Evolutionary conservation across 2,888 invertebrate species (phyloP), one percentile per base, ranked within the genome.

Genomic region (Acanthacorydalis orientalis): DNA sequence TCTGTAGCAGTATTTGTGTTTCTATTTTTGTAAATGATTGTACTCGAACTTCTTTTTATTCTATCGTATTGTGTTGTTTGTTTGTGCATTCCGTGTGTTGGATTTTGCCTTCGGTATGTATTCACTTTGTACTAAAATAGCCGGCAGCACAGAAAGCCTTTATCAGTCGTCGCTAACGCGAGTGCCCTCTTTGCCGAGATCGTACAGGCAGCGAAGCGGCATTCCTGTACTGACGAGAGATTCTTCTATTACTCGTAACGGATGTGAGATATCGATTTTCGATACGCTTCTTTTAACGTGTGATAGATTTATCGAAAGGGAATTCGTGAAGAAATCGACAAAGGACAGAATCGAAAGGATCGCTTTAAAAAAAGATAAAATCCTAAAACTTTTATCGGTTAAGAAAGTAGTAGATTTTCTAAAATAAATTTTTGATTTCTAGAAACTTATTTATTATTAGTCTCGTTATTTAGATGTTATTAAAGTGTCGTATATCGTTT

Each of bases 91-190:
- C 12, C 16, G 39, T 46, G 33, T 49, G 43, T 50, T 47, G 41
- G 16, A 10, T 45, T 39, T 43, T 41, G 14, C 14, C 42, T 31
- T 10, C 39, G 32, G 15, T 39, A 31, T 43, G 34, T 46, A 48
- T 52, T 45, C 49, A 51, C 53, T 54, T 53, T 49, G 53, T 51
- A 50, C 51, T 23, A 23, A 23, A 51, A 48, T 58, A 54, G 57
- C 65, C 71, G 74, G 72, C 64, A 76, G 75, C 63, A 74, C 73
- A 57, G 77, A 76, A 66, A 76, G 75, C 64, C 67, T 76, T 52
- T 64, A 68, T 60, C 66, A 63, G 60, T 63, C 69, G 57, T 69
- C 68, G 53, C 64, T 75, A 54, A 72, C 70, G 60, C 68, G 74
- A 57, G 72, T 69, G 58, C 74, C 75, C 57, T 74, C 75, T 55